Conservation (phyloP, 2,797 vertebrate species). For the Ctenopoma kingsleyae region DNA sequence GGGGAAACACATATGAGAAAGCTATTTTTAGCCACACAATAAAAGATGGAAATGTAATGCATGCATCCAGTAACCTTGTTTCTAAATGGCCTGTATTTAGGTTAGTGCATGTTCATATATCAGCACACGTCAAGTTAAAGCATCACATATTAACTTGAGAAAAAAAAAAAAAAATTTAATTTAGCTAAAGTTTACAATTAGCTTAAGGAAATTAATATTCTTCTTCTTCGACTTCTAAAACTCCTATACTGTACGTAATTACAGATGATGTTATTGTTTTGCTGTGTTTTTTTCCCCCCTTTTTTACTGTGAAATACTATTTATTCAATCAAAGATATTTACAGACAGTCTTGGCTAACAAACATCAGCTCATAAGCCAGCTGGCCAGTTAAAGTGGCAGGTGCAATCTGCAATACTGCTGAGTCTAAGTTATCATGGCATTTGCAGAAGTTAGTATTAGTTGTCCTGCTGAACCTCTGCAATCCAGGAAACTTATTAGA, state of each 20-base stretch:
- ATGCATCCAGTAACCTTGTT: slow-evolving; percentile 11
- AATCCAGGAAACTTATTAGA: neutral
- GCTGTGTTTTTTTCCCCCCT: neutral
- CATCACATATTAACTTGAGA: neutral
- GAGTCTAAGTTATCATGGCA: slow-evolving; percentile 8
- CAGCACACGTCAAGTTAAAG: slow-evolving; percentile 1
- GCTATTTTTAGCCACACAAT: slow-evolving; percentile 27
- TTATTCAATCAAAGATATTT: slow-evolving; percentile 3
- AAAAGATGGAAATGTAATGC: slow-evolving; percentile 37
- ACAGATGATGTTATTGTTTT: neutral
- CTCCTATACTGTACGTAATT: neutral
- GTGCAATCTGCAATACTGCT: slow-evolving; percentile 23
- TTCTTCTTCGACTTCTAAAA: slow-evolving; percentile 8
- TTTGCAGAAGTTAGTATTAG: slow-evolving; percentile 14
- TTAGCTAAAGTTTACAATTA: neutral
- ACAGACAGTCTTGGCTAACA: slow-evolving; percentile 22
- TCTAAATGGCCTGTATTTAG: slow-evolving; percentile 28
- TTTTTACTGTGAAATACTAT: neutral
- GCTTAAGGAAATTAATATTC: slow-evolving; percentile 5
- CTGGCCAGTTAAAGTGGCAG: slow-evolving; percentile 30
- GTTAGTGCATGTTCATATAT: slow-evolving; percentile 1
- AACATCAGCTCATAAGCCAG: slow-evolving; percentile 27
- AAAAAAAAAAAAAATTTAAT: neutral
- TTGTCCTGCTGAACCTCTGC: slow-evolving; percentile 17
- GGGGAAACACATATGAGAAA: slow-evolving; percentile 13